Evolutionary conservation across 2,888 invertebrate species (phyloP), one percentile per base, ranked within the genome.

Genomic region (Heliothis peltigera): DNA sequence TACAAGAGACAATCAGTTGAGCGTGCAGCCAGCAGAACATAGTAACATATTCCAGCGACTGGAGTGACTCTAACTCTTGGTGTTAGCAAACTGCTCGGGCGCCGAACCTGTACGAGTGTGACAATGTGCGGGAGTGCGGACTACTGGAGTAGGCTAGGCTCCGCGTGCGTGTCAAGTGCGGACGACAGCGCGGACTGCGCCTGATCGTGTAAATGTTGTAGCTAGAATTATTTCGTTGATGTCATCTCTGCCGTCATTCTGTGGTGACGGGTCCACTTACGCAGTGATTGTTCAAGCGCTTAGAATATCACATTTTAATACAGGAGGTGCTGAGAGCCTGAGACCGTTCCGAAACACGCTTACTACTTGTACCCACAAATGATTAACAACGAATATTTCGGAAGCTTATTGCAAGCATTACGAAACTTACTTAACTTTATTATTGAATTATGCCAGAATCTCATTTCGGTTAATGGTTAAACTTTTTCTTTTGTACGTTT

Each of bases 121-220:
- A 28, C 43, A 49, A 59, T 44, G 75, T 46, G 43, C 48, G 57
- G 25, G 19, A 22, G 28, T 21, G 25, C 35, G n/a, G n/a, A n/a
- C n/a, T n/a, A n/a, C n/a, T n/a, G n/a, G n/a, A n/a, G n/a, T n/a
- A n/a, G n/a, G n/a, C n/a, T n/a, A n/a, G n/a, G n/a, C n/a, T n/a
- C n/a, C n/a, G n/a, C n/a, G n/a, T n/a, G n/a, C n/a, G n/a, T n/a
- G n/a, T n/a, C n/a, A n/a, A n/a, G 28, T 21, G 25, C 8, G 49
- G 32, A 18, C 3, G 18, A 48, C 65, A 18, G 71, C 55, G 59
- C 17, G 28, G 51, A 19, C 28, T 22, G 44, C 18, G 85, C 84
- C 83, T 82, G 81, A 53, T 52, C 43, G 49, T 89, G 89, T 89
- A 87, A 84, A 87, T 89, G 87, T 88, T 75, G 82, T 87, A 86